Evolutionary conservation across 2,797 vertebrate genomes (phyloP).

Genomic region (Labeo calbasu): DNA sequence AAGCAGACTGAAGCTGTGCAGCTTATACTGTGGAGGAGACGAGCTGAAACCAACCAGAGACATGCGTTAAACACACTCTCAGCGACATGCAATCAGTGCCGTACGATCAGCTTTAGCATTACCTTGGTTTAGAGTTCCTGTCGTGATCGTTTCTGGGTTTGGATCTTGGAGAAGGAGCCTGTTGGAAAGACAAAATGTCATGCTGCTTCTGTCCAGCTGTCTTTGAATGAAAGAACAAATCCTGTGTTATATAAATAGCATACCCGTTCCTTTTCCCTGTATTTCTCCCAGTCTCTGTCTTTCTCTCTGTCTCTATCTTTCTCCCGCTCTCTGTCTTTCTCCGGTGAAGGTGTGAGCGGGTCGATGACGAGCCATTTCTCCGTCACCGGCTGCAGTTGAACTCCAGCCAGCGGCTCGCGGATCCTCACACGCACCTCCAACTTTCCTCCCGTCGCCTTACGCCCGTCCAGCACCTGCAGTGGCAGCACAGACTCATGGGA

Average conservation of each 20-base stretch:
- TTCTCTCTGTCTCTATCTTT: conserved; percentile 67
- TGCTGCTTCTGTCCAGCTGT: background rate
- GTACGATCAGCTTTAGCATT: background rate
- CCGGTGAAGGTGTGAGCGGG: conserved; percentile 72
- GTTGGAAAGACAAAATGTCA: conserved; percentile 19
- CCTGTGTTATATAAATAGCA: background rate
- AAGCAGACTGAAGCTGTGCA: conserved; percentile 89
- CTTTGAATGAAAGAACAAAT: background rate
- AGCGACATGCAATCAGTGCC: background rate
- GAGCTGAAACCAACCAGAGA: conserved; percentile 54
- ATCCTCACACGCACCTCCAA: conserved; percentile 87
- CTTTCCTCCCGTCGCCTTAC: conserved; percentile 86
- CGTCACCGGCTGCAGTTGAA: conserved; percentile 81
- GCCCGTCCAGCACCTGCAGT: conserved; percentile 86
- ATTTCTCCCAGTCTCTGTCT: conserved; percentile 40
- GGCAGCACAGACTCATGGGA: conserved; percentile 40
- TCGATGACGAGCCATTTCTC: conserved; percentile 90
- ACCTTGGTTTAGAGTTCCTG: conserved; percentile 59
- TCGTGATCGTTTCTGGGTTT: conserved; percentile 69
- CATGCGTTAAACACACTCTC: background rate
- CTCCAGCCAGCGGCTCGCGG: conserved; percentile 83
- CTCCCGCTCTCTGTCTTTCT: conserved; percentile 70
- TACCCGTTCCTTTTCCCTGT: conserved; percentile 35
- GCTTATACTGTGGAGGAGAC: conserved; percentile 75
- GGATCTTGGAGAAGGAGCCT: conserved; percentile 73